Evolutionary conservation across 1,140 invertebrate species (phyloP), one percentile per base, ranked within the genome.

Genomic region (Drosophila teissieri): DNA sequence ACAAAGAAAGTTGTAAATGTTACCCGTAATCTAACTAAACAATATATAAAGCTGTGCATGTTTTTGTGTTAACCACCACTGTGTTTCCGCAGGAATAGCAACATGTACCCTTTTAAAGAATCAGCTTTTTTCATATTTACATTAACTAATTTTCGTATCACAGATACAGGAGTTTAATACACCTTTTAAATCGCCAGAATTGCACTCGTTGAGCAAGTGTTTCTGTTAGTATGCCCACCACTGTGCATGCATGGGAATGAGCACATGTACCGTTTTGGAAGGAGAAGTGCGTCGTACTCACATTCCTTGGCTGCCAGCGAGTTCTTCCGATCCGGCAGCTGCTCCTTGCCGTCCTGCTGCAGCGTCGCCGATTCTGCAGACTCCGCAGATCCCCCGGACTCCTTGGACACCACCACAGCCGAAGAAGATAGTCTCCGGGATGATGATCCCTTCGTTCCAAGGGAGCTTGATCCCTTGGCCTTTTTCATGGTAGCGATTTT

Each of bases 241-340:
- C 44, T 15, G 14, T n/a, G 15, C 17, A 8, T 46, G 60, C 17
- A 17, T 27, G 11, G 44, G 24, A 65, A 65, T 67, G 15, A 49
- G 60, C 60, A 63, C 60, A 49, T 67, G 61, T 65, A 64, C 15
- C 14, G 31, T 12, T n/a, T 48, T 31, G 19, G 22, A 10, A n/a
- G 12, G 14, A 22, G 22, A 42, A 6, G 44, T 37, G 22, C 22
- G 12, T 61, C 14, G 22, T 65, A 67, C 63, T 67, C 22, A 67
- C 63, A 67, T 49, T 67, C 60, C 42, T 63, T 63, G 37, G 14
- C 54, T 15, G 44, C 10, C 60, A 49, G 22, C 22, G 60, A 27
- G 14, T 67, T 34, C 10, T 24, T 27, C 8, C 31, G 7, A 17
- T 17, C 48, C 5, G 24, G 54, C 37, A 42, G 54, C 15, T 57